Conservation (phyloP, 2,797 vertebrate genomes). For the Taeniopygia guttata region DNA sequence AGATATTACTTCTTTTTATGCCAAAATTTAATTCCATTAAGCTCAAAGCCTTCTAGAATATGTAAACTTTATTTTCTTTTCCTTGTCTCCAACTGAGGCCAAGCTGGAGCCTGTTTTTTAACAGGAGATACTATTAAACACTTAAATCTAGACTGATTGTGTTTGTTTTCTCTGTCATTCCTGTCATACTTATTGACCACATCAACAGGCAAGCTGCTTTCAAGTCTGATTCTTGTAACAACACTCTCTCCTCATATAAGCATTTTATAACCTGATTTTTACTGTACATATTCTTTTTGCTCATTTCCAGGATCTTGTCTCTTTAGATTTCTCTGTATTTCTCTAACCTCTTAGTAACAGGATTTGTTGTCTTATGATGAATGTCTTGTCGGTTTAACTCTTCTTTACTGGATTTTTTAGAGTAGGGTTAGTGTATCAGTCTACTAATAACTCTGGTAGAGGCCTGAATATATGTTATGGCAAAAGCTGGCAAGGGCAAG, state of each 20-base stretch:
- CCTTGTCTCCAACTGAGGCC: neutral
- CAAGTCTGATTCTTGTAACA: neutral
- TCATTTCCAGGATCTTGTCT: neutral
- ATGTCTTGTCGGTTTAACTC: neutral
- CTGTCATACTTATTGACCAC: neutral
- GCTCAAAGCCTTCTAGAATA: neutral
- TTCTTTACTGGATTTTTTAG: neutral
- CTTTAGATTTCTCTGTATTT: neutral
- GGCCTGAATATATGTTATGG: neutral
- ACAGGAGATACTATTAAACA: neutral
- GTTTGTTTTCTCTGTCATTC: neutral
- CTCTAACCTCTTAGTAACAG: neutral
- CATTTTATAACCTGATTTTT: neutral
- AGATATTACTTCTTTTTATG: neutral
- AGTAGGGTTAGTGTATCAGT: neutral
- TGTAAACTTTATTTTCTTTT: neutral
- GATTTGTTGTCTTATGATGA: neutral
- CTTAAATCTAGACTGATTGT: neutral
- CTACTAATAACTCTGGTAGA: neutral
- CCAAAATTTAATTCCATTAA: neutral
- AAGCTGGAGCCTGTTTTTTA: neutral
- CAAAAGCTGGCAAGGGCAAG: neutral
- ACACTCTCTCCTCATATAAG: neutral
- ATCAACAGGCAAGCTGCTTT: neutral
- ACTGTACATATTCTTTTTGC: neutral